These are phyloP conservation scores for Ataeniobius toweri DNA, from an alignment of 2,797 vertebrate genomes.

Conservation along the genomic window DNA sequence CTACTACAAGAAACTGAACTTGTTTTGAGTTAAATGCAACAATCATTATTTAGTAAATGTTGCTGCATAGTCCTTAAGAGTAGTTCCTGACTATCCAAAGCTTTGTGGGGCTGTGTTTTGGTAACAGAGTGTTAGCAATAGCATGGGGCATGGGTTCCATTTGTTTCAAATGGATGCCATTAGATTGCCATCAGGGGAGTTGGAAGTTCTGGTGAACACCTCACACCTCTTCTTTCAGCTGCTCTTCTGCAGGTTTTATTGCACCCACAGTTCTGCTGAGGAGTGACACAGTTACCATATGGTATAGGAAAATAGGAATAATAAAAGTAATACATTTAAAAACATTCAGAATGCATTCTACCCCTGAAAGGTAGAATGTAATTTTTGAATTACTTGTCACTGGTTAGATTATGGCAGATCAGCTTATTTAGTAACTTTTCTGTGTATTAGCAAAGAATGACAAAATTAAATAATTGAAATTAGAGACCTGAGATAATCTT, in stretches of 20 bases:
- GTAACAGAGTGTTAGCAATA: not conserved
- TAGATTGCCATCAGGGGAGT: not conserved
- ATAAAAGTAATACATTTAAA: not conserved
- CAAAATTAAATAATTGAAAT: not conserved
- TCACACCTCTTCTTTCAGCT: not conserved
- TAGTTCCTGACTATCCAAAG: not conserved
- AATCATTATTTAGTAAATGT: slow-evolving; percentile 26
- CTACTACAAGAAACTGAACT: slow-evolving; percentile 3
- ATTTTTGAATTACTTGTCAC: not conserved
- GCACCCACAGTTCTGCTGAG: not conserved
- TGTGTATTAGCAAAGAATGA: not conserved
- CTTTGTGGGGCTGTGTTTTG: not conserved
- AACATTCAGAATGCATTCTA: not conserved
- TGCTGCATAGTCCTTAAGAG: slow-evolving; percentile 1
- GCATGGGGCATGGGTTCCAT: not conserved
- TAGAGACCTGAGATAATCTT: not conserved
- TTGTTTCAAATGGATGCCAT: not conserved
- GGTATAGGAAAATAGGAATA: not conserved
- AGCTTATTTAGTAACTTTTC: not conserved
- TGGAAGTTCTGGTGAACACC: not conserved
- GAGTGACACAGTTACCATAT: not conserved
- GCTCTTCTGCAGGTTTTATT: not conserved
- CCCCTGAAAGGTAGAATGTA: not conserved
- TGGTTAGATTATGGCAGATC: not conserved
- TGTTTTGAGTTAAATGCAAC: slow-evolving; percentile 18